Evolutionary conservation across 2,113 vertebrate species (phyloP).

Genomic region (Petroica traversi): DNA sequence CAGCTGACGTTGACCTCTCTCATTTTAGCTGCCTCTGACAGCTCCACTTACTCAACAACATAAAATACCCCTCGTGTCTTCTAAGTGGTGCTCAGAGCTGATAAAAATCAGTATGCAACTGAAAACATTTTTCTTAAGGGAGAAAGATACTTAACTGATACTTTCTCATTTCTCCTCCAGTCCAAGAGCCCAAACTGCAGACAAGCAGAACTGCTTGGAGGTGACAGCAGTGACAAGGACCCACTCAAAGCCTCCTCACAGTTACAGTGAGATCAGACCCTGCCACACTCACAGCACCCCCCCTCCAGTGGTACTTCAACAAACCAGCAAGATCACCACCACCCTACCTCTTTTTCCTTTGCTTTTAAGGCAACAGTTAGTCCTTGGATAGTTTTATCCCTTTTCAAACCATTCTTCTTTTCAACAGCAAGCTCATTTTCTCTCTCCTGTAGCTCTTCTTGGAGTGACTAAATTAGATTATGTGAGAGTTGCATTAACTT

Average conservation of each 20-base stretch:
- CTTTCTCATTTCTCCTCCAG: neutral
- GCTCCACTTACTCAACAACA: neutral
- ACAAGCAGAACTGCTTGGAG: neutral
- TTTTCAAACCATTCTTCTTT: constrained; percentile 91
- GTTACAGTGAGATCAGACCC: neutral
- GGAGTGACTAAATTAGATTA: constrained; percentile 80
- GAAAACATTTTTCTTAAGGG: neutral
- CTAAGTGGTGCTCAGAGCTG: neutral
- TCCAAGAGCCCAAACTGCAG: neutral
- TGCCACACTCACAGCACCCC: neutral
- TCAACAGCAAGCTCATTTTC: constrained; percentile 84
- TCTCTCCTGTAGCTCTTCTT: constrained; percentile 81
- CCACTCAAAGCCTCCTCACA: neutral
- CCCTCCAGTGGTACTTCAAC: fast-evolving
- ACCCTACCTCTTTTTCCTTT: constrained; percentile 89
- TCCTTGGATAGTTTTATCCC: constrained; percentile 97
- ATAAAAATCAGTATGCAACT: neutral
- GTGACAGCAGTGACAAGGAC: neutral
- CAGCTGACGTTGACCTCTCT: neutral
- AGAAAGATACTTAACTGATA: neutral
- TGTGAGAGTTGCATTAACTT: constrained; percentile 68
- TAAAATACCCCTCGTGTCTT: neutral
- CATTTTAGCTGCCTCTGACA: neutral
- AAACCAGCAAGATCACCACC: neutral
- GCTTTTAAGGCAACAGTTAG: constrained; percentile 86